Conservation (phyloP, 2,797 vertebrate genomes). For the Pseudochaenichthys georgianus region DNA sequence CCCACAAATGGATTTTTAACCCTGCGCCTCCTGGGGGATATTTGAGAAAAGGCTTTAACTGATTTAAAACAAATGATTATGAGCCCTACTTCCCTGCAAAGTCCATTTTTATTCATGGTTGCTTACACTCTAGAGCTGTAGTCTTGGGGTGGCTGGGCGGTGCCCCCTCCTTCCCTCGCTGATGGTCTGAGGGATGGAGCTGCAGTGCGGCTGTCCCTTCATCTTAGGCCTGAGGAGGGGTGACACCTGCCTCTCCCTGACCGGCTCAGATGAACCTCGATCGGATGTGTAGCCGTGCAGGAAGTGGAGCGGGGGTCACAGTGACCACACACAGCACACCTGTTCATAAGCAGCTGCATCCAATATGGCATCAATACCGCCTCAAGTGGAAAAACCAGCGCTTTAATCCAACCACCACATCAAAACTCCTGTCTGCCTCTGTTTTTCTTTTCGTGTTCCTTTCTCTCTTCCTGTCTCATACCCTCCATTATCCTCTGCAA, state of each 20-base stretch:
- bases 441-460: conserved; percentile 2
- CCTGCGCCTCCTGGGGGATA: conserved; percentile 82
- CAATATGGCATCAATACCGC: conserved; percentile 73
- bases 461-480: conserved; percentile 36
- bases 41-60: conserved; percentile 87
- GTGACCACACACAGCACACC: conserved; percentile 71
- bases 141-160: conserved; percentile 51
- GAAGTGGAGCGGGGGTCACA: conserved; percentile 65
- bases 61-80: conserved; percentile 88
- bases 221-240: conserved; percentile 50
- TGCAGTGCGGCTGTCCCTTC: conserved; percentile 60
- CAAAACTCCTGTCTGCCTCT: conserved; percentile 22
- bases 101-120: conserved; percentile 85
- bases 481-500: conserved; percentile 10
- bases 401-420: conserved; percentile 49
- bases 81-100: conserved; percentile 78
- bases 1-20: conserved; percentile 89
- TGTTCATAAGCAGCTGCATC: conserved; percentile 69
- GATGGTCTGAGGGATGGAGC: conserved; percentile 48
- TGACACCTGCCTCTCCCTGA: conserved; percentile 55
- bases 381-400: conserved; percentile 70
- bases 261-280: conserved; percentile 55
- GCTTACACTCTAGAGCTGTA: conserved; percentile 79
- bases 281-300: conserved; percentile 71
- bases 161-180: conserved; percentile 23